Evolutionary conservation across 2,113 vertebrate genomes (phyloP), one percentile per base, ranked within the genome.

Genomic region (Bostrychus sinensis): DNA sequence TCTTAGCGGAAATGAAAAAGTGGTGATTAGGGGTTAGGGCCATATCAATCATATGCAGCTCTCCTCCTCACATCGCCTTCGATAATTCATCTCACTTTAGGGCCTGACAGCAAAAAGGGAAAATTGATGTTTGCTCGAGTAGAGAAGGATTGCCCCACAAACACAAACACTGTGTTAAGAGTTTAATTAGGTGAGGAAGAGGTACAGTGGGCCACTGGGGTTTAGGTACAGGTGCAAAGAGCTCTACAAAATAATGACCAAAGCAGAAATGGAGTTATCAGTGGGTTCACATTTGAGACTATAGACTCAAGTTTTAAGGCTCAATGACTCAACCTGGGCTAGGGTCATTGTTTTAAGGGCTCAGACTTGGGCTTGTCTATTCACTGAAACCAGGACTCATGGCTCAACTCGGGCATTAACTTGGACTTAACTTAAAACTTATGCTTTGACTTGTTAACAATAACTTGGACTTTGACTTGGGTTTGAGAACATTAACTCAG

Each of bases 101-200:
- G 0, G 4, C 2, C 62, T 53, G 77, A 88, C 81, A 82, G 73
- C 51, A 11, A 41, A 60, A 51, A 76, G 66, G 43, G 60, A 74
- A 71, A 78, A 83, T 61, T 20, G 60, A 84, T 77, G 77, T 82
- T 82, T 84, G 70, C 56, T 79, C 39, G 43, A 22, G 70, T 39
- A 17, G 56, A 41, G 64, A 78, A 72, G 58, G 67, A 62, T 67
- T 63, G 62, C 62, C 57, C 36, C 56, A 63, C 62, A 69, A 78
- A 80, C 59, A 75, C 41, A 72, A 60, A n/a, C 58, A 73, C 78
- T 81, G 67, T 72, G 82, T 85, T 81, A 78, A 61, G 60, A 26
- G 56, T 80, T 76, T 89, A 90, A 90, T 90, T 88, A 82, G 75
- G 66, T 53, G 56, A 69, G 84, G 75, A 81, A 57, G 75, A 9